phyloP scores from a whole-genome alignment of 2,888 invertebrate species.

The Trichogramma evanescens region DNA sequence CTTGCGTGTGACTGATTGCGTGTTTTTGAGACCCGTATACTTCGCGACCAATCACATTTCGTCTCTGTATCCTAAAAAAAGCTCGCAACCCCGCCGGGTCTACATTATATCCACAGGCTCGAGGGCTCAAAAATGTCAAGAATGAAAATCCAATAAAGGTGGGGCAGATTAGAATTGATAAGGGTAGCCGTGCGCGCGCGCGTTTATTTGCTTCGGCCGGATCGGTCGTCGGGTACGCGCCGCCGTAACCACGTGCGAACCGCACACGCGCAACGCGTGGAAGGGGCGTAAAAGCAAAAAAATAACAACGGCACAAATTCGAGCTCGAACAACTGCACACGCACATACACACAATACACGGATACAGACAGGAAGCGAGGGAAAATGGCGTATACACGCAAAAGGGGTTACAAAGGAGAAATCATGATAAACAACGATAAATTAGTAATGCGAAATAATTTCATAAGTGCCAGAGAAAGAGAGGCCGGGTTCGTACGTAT shows the following conservation, averaged over 20 bases:
- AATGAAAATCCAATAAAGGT: conserved; percentile 9
- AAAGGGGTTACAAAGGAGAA: conserved; percentile 23
- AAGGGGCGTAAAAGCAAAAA: background rate
- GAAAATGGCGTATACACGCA: no score
- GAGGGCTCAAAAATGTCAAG: conserved; percentile 2
- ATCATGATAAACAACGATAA: conserved; percentile 41
- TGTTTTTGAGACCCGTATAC: no score
- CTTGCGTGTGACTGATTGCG: no score
- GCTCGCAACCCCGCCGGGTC: conserved; percentile 2
- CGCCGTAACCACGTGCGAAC: no score
- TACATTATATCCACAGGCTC: conserved; percentile 18
- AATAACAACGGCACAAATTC: conserved; percentile 16
- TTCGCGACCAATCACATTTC: background rate
- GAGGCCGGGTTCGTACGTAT: background rate
- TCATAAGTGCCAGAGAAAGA: conserved; percentile 16
- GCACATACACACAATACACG: no score
- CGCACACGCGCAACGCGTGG: no score
- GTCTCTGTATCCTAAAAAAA: conserved; percentile 9
- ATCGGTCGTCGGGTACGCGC: no score
- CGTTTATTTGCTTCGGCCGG: conserved; percentile 16
- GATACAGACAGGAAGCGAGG: background rate
- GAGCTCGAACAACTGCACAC: no score
- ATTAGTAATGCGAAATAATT: conserved; percentile 44
- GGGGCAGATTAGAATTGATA: conserved; percentile 25
- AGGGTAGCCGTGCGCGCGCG: conserved; percentile 7